Conservation (phyloP, 1,140 invertebrate genomes). For the Drosophila sucinea region DNA sequence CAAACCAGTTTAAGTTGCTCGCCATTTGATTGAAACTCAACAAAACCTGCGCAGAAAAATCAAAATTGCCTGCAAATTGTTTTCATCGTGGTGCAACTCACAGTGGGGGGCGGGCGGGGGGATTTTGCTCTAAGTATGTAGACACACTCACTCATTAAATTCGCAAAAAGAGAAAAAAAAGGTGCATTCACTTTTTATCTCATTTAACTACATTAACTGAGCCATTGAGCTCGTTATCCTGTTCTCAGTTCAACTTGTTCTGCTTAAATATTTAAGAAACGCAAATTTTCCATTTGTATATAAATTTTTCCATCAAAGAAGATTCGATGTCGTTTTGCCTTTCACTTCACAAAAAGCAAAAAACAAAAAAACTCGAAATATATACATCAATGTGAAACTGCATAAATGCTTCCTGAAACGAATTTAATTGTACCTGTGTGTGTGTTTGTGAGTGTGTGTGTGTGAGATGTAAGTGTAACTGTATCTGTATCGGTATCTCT, state of each 20-base stretch:
- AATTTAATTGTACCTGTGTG: constrained; percentile 76
- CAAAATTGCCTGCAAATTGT: constrained; percentile 55
- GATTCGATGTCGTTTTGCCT: constrained; percentile 32
- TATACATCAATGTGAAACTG: constrained; percentile 47
- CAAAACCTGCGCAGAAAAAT: too few relatives aligned
- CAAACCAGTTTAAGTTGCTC: constrained; percentile 64
- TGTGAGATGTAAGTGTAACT: constrained; percentile 41
- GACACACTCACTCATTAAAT: not conserved
- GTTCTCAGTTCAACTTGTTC: not conserved
- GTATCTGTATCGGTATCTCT: constrained; percentile 24
- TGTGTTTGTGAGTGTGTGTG: constrained; percentile 34
- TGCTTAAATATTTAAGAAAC: constrained; percentile 1
- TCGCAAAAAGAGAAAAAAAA: constrained; percentile 21
- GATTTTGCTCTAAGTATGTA: constrained; percentile 19
- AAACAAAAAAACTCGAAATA: constrained; percentile 28
- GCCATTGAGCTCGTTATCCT: not conserved
- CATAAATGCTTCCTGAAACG: constrained; percentile 79
- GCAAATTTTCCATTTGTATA: not conserved
- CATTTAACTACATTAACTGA: not conserved
- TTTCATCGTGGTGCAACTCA: constrained; percentile 26
- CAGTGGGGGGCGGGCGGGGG: too few relatives aligned
- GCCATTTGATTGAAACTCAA: constrained; percentile 23
- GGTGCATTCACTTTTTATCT: not conserved
- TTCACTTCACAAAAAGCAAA: constrained; percentile 20
- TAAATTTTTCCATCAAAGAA: constrained; percentile 42